phyloP scores from a whole-genome alignment of 2,888 invertebrate genomes.

The Odontothrips loti region DNA sequence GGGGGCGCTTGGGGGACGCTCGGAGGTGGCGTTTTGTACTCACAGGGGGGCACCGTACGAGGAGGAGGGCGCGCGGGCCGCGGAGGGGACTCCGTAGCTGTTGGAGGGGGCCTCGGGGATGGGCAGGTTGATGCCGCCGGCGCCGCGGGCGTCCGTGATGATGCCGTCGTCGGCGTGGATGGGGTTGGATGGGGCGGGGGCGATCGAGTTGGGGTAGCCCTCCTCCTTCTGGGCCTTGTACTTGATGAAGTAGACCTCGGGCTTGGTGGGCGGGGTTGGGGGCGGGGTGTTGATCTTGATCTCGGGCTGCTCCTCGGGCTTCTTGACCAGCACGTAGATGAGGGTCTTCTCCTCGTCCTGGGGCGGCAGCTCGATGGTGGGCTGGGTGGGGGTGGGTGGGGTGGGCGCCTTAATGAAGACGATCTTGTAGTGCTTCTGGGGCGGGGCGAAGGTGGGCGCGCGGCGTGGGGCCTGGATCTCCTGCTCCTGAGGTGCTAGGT shows the following conservation, averaged over 20 bases:
- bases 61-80: background rate
- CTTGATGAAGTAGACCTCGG: slow-evolving; percentile 85
- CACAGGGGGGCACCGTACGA: background rate
- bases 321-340: slow-evolving; percentile 84
- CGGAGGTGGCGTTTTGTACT: background rate
- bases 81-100: slow-evolving; percentile 9
- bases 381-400: slow-evolving; percentile 74
- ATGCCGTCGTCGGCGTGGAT: background rate
- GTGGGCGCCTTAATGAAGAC: slow-evolving; percentile 90
- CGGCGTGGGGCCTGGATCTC: slow-evolving; percentile 57
- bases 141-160: slow-evolving; percentile 44
- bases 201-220: slow-evolving; percentile 24
- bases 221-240: slow-evolving; percentile 63
- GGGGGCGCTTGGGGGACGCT: background rate
- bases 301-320: slow-evolving; percentile 78
- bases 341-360: slow-evolving; percentile 81
- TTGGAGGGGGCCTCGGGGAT: slow-evolving; percentile 6
- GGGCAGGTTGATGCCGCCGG: slow-evolving; percentile 38
- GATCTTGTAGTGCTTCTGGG: slow-evolving; percentile 87
- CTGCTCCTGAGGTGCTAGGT: slow-evolving; percentile 85
- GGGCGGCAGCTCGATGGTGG: slow-evolving; percentile 71
- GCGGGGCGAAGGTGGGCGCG: slow-evolving; percentile 58
- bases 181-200: background rate
- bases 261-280: slow-evolving; percentile 81
- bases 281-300: slow-evolving; percentile 70